Base-by-base conservation (phyloP, 2,113 vertebrate genomes). In the Pelobates fuscus region DNA sequence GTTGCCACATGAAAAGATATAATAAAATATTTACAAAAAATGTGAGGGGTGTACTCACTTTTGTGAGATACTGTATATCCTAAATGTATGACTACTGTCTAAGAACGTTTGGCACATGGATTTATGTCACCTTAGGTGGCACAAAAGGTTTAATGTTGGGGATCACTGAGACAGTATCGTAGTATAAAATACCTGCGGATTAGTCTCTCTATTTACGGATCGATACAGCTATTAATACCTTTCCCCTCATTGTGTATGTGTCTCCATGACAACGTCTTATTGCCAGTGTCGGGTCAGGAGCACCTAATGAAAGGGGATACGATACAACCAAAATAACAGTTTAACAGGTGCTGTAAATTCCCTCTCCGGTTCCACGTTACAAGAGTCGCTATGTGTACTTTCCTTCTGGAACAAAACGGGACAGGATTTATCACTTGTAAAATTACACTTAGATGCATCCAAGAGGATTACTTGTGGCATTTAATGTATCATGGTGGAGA, bases 221-320 rank as follows among this genome's bases (percentile, higher is more conserved):
- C 80, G 65, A 75, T 78, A 59, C 41, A 70, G 67, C 85, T 83
- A 84, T 88, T 84, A 87, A 85, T 86, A 87, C 3, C 83, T 72
- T 80, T 81, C 74, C 77, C 78, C 60, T 29, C 23, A 14, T 67
- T 81, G 79, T 90, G 85, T 90, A 87, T 88, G 81, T 86, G 89
- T 92, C 89, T 81, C 89, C 80, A 89, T 89, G 88, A 85, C 70
- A 82, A 84, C 77, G 46, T 86, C 83, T 81, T 82, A 77, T 85
- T 60, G 82, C 78, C 74, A 80, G 78, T 69, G 67, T 59, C 78
- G 82, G 82, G 81, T 81, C 87, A 82, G 83, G 82, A 77, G 80
- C 81, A 81, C 41, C 78, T 82, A 84, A 85, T 90, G 88, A 86
- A 92, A 91, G 89, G 87, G 91, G 88, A 90, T 82, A 77, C 43